phyloP scores from a whole-genome alignment of 2,797 vertebrate genomes.

The Harpagifer antarcticus region DNA sequence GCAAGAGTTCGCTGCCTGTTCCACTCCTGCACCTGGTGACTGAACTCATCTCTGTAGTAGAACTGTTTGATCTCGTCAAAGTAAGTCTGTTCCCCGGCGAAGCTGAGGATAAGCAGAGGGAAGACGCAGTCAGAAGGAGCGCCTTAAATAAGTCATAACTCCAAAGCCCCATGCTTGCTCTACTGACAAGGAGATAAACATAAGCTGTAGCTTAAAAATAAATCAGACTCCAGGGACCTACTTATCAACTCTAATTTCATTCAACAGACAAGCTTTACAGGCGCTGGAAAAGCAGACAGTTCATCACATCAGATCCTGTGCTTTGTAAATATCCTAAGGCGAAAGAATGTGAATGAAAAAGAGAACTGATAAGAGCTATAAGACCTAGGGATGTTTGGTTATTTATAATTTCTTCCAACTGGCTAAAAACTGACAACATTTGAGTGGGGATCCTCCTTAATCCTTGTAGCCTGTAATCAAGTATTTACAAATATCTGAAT shows the following conservation, averaged over 20 bases:
- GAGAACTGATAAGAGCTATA: neutral
- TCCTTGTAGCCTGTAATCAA: neutral
- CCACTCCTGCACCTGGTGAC: constrained; percentile 99
- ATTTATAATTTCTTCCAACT: constrained; percentile 5
- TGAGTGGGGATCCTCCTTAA: neutral
- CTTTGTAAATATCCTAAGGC: constrained; percentile 1
- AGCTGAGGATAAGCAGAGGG: constrained; percentile 76
- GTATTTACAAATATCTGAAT: neutral
- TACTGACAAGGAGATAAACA: constrained; percentile 14
- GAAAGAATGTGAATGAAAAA: constrained; percentile 11
- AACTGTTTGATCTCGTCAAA: constrained; percentile 99
- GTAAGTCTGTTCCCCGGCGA: constrained; percentile 95
- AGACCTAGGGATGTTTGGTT: neutral
- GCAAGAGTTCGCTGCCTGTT: constrained; percentile 97
- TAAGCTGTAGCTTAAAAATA: constrained; percentile 23
- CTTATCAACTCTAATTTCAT: constrained; percentile 25
- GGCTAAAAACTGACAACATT: constrained; percentile 1
- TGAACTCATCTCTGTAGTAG: constrained; percentile 99
- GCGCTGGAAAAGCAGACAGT: constrained; percentile 25
- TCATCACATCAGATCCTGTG: constrained; percentile 22
- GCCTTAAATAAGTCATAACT: constrained; percentile 22
- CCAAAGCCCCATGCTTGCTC: neutral
- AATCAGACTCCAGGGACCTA: constrained; percentile 35
- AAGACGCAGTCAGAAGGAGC: neutral
- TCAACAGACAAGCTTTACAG: constrained; percentile 11